A percentile compares a stretch with the other conserved stretches of the same genome.
These are phyloP conservation scores for Embidobia sp. DNA, from an alignment of 2,888 invertebrate genomes.

Conservation along the genomic window DNA sequence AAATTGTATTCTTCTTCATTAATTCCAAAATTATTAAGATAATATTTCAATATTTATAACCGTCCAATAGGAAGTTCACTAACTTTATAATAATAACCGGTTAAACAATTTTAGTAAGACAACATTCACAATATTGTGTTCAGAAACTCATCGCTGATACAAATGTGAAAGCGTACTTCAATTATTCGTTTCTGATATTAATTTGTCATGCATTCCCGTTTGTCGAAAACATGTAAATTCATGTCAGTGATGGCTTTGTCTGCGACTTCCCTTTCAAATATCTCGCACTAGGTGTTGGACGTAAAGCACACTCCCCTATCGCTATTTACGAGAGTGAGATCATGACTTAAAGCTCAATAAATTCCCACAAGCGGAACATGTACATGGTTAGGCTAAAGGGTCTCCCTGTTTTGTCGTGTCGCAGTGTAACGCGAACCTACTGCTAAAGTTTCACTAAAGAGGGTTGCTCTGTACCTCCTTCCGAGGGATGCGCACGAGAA, in stretches of 20 bases:
- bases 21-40: no score
- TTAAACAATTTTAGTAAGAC: no score
- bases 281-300: constrained; percentile 50
- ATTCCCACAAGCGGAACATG: constrained; percentile 68
- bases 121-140: no score
- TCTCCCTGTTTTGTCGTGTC: constrained; percentile 53
- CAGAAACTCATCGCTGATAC: no score
- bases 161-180: background rate
- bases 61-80: no score
- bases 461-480: constrained; percentile 57
- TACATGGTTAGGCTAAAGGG: constrained; percentile 63
- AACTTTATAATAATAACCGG: no score
- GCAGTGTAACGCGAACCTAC: constrained; percentile 69
- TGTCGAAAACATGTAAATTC: constrained; percentile 41
- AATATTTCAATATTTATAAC: no score
- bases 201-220: constrained; percentile 31
- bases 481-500: constrained; percentile 62
- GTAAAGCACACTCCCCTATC: constrained; percentile 39
- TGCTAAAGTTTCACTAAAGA: constrained; percentile 67
- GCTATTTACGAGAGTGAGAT: constrained; percentile 60
- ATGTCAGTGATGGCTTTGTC: constrained; percentile 46
- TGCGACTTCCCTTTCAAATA: constrained; percentile 46
- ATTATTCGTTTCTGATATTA: constrained; percentile 37
- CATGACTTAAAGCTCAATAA: constrained; percentile 67
- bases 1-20: no score